Conservation (phyloP, 2,888 invertebrate species). For the Epicampocera succincta region DNA sequence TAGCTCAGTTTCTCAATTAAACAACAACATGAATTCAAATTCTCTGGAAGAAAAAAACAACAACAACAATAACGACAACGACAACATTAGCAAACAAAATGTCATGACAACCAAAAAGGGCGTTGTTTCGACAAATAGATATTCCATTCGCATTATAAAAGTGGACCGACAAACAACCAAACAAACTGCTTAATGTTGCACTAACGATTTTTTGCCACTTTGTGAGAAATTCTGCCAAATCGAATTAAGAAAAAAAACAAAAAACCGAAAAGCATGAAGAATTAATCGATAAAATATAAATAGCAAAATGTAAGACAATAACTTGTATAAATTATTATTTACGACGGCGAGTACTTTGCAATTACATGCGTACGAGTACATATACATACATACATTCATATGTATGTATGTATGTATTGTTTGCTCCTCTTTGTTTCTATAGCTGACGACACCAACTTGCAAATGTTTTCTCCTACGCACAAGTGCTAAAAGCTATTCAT, state of each 20-base stretch:
- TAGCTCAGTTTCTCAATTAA: conserved; percentile 12
- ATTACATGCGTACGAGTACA: too few species aligned
- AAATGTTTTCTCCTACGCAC: conserved; percentile 16
- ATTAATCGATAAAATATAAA: conserved; percentile 38
- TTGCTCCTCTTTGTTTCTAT: neutral
- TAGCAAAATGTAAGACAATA: conserved; percentile 23
- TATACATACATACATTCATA: too few species aligned
- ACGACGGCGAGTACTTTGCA: neutral
- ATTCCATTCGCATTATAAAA: neutral
- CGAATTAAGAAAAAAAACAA: neutral
- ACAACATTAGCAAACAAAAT: neutral
- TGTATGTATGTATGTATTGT: conserved; percentile 4
- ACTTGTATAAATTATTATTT: conserved; percentile 10
- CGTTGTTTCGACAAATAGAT: conserved; percentile 33
- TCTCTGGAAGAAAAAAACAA: neutral
- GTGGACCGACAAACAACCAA: neutral
- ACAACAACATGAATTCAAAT: conserved; percentile 22
- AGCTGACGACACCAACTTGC: conserved; percentile 32
- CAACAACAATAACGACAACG: too few species aligned
- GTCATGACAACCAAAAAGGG: conserved; percentile 30
- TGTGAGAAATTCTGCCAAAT: neutral
- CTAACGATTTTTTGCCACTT: conserved; percentile 9
- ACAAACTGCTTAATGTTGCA: conserved; percentile 7
- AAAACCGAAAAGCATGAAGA: neutral
- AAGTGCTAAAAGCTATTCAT: conserved; percentile 4